Evolutionary conservation across 30 jellyfish, hydroid and myxozoan species (phyloP).

Genomic region (Nemopilema nomurai): DNA sequence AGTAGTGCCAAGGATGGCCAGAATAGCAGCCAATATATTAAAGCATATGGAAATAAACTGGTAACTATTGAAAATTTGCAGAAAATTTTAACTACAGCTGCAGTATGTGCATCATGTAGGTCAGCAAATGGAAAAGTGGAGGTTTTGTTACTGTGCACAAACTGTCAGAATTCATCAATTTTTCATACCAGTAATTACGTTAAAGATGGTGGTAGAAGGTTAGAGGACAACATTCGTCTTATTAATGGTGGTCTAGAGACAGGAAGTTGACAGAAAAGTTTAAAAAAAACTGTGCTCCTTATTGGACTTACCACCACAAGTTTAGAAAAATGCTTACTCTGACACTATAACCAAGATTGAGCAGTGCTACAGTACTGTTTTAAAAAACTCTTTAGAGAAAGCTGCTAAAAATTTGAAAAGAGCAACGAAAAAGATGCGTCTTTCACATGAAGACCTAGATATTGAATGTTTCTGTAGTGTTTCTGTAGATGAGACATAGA

Average conservation of each 20-base stretch:
- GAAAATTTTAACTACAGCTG: not conserved
- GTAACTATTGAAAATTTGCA: not conserved
- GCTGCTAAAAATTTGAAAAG: not conserved
- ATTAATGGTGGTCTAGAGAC: constrained; percentile 8
- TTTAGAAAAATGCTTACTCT: not conserved
- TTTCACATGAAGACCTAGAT: not conserved
- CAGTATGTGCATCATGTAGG: constrained; percentile 19
- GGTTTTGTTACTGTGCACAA: constrained; percentile 7
- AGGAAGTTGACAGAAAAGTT: constrained; percentile 1
- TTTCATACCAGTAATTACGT: not conserved
- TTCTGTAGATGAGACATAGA: not conserved
- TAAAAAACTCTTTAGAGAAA: not conserved
- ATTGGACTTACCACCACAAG: constrained; percentile 2
- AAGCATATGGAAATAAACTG: constrained; percentile 3
- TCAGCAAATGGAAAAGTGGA: not conserved
- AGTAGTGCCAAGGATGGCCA: not conserved
- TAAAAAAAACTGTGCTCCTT: constrained; percentile 12
- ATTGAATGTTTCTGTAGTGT: not conserved
- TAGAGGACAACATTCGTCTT: constrained; percentile 11
- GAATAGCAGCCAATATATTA: not conserved
- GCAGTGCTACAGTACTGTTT: not conserved
- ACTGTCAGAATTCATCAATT: constrained; percentile 1
- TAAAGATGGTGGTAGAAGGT: constrained; percentile 13
- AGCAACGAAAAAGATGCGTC: not conserved
- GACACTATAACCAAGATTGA: not conserved